These are phyloP conservation scores for Mustela lutreola DNA, from an alignment of 2,113 vertebrate species.

Conservation along the genomic window DNA sequence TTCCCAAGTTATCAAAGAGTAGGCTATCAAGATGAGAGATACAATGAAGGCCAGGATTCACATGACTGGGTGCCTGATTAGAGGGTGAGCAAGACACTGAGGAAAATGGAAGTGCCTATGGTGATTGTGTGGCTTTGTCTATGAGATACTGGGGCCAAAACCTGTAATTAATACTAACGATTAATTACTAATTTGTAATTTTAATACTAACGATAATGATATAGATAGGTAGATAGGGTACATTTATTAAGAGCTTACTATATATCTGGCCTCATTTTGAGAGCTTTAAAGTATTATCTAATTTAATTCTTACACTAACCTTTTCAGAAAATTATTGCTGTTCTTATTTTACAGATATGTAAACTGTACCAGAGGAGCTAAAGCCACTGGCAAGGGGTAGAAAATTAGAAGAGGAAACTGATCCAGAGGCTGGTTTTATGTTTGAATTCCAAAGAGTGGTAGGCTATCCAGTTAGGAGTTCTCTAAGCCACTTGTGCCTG, in stretches of 20 bases:
- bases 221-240: neutral
- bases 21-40: neutral
- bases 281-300: neutral
- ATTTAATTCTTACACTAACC: neutral
- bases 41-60: neutral
- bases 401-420: neutral
- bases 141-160: neutral
- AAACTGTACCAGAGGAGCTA: neutral
- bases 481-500: neutral
- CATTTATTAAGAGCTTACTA: neutral
- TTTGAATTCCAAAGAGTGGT: neutral
- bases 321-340: neutral
- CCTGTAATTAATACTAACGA: neutral
- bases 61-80: neutral
- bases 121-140: neutral
- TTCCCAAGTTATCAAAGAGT: constrained; percentile 36
- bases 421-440: neutral
- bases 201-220: neutral
- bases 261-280: neutral
- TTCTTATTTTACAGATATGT: neutral
- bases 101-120: neutral
- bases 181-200: neutral
- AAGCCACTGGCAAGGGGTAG: fast-evolving
- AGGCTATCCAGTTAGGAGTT: neutral
- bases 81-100: neutral